Evolutionary conservation across 2,888 invertebrate species (phyloP).

Genomic region (Osmoderma eremita): DNA sequence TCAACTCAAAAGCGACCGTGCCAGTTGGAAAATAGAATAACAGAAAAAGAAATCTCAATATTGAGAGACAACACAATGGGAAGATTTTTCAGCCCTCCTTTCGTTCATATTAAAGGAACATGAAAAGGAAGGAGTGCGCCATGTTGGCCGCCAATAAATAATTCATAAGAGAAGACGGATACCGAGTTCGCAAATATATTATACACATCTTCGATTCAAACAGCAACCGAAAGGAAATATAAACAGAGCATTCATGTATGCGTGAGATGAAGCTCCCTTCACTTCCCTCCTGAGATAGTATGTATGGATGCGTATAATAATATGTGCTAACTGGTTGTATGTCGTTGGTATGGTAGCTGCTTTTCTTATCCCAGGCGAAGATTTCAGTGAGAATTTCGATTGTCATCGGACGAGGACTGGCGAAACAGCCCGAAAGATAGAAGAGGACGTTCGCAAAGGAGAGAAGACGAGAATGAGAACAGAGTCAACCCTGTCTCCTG

Average conservation of each 20-base stretch:
- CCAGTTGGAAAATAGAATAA: constrained; percentile 2
- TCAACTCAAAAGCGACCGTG: constrained; percentile 25
- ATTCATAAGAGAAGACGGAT: constrained; percentile 41
- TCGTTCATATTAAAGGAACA: constrained; percentile 34
- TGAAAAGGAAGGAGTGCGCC: constrained; percentile 12
- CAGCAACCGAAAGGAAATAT: constrained; percentile 40
- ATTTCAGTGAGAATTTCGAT: too few relatives aligned
- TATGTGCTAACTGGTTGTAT: neutral
- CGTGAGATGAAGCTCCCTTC: constrained; percentile 24
- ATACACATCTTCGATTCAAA: constrained; percentile 35
- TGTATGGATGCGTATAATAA: constrained; percentile 13
- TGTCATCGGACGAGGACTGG: neutral
- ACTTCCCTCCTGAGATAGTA: neutral
- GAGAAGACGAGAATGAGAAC: constrained; percentile 17
- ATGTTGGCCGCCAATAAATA: constrained; percentile 33
- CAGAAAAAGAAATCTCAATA: constrained; percentile 33
- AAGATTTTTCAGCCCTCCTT: constrained; percentile 31
- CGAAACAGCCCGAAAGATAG: constrained; percentile 6
- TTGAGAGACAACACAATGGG: constrained; percentile 35
- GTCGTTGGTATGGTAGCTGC: constrained; percentile 1
- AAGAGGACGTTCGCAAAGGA: neutral
- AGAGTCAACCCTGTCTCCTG: constrained; percentile 31
- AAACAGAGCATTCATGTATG: constrained; percentile 42
- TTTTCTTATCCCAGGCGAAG: constrained; percentile 2
- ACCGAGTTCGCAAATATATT: constrained; percentile 41